Evolutionary conservation across 2,888 invertebrate species (phyloP).

Genomic region (Crepidodera aurea): DNA sequence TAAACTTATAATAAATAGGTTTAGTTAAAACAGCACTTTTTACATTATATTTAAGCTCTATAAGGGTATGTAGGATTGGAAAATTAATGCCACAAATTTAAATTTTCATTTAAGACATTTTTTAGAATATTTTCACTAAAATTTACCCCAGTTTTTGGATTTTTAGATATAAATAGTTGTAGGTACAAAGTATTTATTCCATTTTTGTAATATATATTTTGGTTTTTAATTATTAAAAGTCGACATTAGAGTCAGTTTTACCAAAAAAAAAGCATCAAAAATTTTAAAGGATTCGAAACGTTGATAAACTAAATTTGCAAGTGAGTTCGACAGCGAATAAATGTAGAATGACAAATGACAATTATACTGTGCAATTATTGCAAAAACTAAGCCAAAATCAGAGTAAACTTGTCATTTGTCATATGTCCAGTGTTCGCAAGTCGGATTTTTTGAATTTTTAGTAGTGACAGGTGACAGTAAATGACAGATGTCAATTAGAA

Average conservation of each 20-base stretch:
- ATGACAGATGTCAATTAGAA: no score
- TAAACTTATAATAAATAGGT: slow-evolving; percentile 16
- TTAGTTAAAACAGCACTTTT: slow-evolving; percentile 26
- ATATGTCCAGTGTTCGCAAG: no score
- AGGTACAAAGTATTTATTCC: slow-evolving; percentile 22
- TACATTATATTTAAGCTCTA: slow-evolving; percentile 17
- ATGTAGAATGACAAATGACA: no score
- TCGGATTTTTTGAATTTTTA: no score
- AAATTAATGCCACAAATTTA: slow-evolving; percentile 3
- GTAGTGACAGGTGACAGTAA: no score
- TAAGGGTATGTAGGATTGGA: slow-evolving; percentile 20
- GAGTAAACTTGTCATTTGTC: no score
- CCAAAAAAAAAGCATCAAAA: no score
- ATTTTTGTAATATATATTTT: slow-evolving; percentile 6
- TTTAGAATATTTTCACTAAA: slow-evolving; percentile 12
- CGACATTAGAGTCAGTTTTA: neutral
- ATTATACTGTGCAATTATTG: no score
- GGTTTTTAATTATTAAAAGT: neutral
- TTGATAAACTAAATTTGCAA: no score
- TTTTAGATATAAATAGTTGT: slow-evolving; percentile 20
- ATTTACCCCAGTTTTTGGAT: slow-evolving; percentile 8
- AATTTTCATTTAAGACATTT: neutral
- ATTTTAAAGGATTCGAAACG: no score
- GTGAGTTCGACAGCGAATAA: no score
- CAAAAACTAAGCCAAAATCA: no score